Evolutionary conservation across 2,888 invertebrate genomes (phyloP).

Genomic region (Harpalus rubripes): DNA sequence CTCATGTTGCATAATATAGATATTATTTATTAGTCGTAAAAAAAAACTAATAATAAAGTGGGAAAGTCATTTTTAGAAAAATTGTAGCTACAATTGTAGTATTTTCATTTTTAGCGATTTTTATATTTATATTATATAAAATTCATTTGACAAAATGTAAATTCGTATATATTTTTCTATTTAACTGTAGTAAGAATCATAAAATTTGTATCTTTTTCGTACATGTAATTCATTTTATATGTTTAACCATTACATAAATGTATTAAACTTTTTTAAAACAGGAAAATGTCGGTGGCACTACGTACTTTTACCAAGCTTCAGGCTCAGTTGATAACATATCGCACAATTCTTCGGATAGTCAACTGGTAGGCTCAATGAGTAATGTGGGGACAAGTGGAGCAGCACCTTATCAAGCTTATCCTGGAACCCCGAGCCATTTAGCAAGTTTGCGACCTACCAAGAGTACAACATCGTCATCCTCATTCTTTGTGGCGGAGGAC

Average conservation of each 20-base stretch:
- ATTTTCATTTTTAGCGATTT: no score
- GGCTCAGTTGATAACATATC: slow-evolving; percentile 73
- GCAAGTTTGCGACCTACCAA: slow-evolving; percentile 79
- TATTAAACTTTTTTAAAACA: slow-evolving; percentile 73
- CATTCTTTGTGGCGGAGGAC: slow-evolving; percentile 92
- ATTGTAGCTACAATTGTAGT: no score
- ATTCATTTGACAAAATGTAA: no score
- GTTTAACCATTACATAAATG: neutral
- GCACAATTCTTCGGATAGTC: slow-evolving; percentile 63
- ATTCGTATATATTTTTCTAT: neutral
- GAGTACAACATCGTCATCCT: slow-evolving; percentile 76
- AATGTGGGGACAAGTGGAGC: slow-evolving; percentile 72
- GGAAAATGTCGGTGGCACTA: slow-evolving; percentile 96
- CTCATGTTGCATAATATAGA: no score
- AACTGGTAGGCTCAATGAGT: slow-evolving; percentile 58
- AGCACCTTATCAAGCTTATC: slow-evolving; percentile 82
- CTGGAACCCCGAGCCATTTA: slow-evolving; percentile 82
- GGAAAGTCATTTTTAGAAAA: no score
- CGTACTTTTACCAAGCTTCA: slow-evolving; percentile 91
- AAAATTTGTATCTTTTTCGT: neutral
- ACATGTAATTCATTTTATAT: neutral
- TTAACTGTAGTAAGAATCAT: neutral
- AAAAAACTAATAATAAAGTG: no score
- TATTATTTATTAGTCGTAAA: no score
- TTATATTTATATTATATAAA: no score